Evolutionary conservation across 2,113 vertebrate species (phyloP).

Genomic region (Sinosuthora webbiana): DNA sequence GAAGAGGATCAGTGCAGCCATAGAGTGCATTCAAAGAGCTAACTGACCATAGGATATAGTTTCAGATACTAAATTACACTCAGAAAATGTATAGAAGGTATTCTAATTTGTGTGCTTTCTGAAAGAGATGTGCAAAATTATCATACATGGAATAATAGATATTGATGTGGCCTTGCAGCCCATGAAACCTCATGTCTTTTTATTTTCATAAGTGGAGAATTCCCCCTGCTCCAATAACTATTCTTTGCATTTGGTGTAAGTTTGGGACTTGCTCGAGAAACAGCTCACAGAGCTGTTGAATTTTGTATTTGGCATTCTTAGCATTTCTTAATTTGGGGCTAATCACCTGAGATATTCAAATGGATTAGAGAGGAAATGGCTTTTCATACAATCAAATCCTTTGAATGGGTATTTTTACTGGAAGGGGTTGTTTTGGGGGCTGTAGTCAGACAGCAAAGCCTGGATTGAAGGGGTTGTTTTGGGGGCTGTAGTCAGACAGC

Average conservation of each 20-base stretch:
- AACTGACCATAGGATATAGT: not conserved
- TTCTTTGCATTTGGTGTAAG: not conserved
- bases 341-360: not conserved
- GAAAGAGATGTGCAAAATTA: not conserved
- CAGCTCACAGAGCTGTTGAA: not conserved
- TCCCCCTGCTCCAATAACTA: not conserved
- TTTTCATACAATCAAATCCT: not conserved
- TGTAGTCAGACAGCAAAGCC: not conserved
- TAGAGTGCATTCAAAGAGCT: not conserved
- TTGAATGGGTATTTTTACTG: not conserved
- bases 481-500: not conserved
- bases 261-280: not conserved
- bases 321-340: slow-evolving; percentile 10
- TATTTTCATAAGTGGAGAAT: not conserved
- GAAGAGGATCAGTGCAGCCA: not conserved
- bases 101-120: not conserved
- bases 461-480: not conserved
- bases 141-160: not conserved
- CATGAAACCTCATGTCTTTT: not conserved
- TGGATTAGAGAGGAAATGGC: not conserved
- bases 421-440: not conserved
- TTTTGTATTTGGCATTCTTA: not conserved
- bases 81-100: not conserved
- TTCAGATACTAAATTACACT: not conserved
- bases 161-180: not conserved